Base-by-base conservation (phyloP, 2,797 vertebrate genomes). In the Euthynnus affinis region DNA sequence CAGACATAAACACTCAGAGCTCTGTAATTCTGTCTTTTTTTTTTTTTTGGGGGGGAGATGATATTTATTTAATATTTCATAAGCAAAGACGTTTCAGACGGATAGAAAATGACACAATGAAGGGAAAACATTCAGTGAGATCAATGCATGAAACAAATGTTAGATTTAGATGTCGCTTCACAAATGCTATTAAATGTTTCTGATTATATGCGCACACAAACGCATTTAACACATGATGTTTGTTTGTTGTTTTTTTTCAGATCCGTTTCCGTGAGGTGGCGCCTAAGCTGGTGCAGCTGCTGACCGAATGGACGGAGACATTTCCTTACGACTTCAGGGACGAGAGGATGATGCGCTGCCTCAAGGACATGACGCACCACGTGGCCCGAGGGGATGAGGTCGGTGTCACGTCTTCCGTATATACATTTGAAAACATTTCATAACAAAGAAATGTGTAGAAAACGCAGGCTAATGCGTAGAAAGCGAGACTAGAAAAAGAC, bases 251-350 rank as follows among this genome's bases (percentile, higher is more conserved):
- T 29, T 29, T 29, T 29, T 32, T 32, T 82, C 81, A 99, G 97
- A 97, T 94, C 83, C 94, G 95, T 84, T 95, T 97, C 81, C 95
- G 94, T 42, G 98, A 98, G 88, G 97, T 98, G 74, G 97, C 97
- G 2, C 98, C 98, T 0, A 99, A 98, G 93, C 95, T 99, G 73
- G 96, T 99, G 37, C 98, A 99, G 88, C 90, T 99, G 66, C 89
- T 99, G 86, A 97, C 97, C 0, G 98, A 99, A 82, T 99, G 98
- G 98, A 99, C 98, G 0, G 98, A 99, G 92, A 99, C 97, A 0
- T 99, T 99, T 87, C 98, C 98, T 0, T 98, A 99, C 0, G 98
- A 99, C 94, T 99, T 99, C 90, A 95, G 97, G 82, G 98, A 99
- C 44, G 98, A 99, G 87, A 95, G 97, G 65, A 98, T 98, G 97